These are phyloP conservation scores for Cygnus olor DNA, from an alignment of 2,797 vertebrate genomes.

Conservation along the genomic window DNA sequence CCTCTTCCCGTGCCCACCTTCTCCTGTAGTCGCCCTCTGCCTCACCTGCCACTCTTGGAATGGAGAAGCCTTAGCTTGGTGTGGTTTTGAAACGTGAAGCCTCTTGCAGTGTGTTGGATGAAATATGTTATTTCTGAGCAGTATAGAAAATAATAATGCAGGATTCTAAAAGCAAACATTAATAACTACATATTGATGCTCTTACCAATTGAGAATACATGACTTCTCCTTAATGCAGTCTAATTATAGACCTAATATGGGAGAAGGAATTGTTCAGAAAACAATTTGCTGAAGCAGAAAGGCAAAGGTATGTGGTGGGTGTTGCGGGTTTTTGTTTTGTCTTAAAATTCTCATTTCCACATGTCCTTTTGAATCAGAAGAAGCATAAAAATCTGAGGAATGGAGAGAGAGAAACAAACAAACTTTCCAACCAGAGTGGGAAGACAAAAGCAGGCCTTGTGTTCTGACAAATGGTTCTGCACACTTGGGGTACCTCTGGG, in stretches of 20 bases:
- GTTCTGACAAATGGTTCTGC: not conserved
- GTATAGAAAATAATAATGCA: not conserved
- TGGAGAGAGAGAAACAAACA: not conserved
- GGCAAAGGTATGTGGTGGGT: not conserved
- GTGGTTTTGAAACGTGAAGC: not conserved
- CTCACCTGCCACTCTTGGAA: accelerated
- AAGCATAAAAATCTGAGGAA: not conserved
- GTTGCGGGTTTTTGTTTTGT: not conserved
- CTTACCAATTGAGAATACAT: not conserved
- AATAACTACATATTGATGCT: not conserved
- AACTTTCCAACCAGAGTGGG: not conserved
- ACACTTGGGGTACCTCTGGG: not conserved
- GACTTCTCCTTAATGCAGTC: not conserved
- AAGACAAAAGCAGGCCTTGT: accelerated
- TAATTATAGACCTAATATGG: not conserved
- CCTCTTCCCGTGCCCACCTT: not conserved
- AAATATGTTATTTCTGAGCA: not conserved
- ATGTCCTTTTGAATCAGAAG: not conserved
- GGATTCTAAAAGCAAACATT: not conserved
- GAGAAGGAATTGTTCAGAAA: not conserved
- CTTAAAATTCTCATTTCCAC: not conserved
- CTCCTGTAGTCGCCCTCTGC: not conserved
- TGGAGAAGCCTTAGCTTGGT: not conserved
- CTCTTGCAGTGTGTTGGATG: not conserved
- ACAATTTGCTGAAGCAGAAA: not conserved